Evolutionary conservation across 2,888 invertebrate genomes (phyloP).

Genomic region (Perizoma flavofasciatum): DNA sequence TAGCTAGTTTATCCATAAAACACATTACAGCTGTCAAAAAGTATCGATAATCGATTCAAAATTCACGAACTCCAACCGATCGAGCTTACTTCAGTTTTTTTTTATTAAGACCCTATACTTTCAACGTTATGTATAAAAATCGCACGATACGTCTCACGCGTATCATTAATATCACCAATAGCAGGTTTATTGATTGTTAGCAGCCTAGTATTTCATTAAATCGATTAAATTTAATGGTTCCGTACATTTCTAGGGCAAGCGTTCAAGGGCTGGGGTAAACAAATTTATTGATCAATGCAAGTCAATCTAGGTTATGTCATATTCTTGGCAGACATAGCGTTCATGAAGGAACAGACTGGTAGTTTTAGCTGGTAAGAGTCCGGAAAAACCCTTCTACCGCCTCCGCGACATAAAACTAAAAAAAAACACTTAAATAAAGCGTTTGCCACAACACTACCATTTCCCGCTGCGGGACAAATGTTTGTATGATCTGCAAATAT

Average conservation of each 20-base stretch:
- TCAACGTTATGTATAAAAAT: constrained; percentile 5
- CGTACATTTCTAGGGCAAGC: constrained; percentile 1
- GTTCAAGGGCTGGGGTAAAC: background rate
- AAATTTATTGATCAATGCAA: too few relatives aligned
- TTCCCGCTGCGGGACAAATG: too few relatives aligned
- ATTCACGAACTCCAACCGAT: background rate
- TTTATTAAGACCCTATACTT: background rate
- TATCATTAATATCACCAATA: constrained; percentile 13
- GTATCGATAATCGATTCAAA: constrained; percentile 5
- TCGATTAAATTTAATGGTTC: constrained; percentile 16
- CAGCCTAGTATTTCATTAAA: constrained; percentile 19
- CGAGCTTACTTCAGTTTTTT: background rate
- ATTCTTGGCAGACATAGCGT: too few relatives aligned
- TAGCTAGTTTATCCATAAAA: background rate
- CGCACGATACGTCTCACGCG: constrained; percentile 22
- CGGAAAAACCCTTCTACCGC: too few relatives aligned
- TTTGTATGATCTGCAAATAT: too few relatives aligned
- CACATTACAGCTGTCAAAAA: background rate
- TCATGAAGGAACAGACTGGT: too few relatives aligned
- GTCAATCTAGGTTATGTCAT: too few relatives aligned
- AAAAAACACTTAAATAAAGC: too few relatives aligned
- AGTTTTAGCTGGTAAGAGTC: too few relatives aligned
- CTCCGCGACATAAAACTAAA: too few relatives aligned
- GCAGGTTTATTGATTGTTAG: constrained; percentile 14
- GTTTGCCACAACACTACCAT: too few relatives aligned